Conservation (phyloP, 2,113 vertebrate genomes). For the Rhabdornis inornatus region DNA sequence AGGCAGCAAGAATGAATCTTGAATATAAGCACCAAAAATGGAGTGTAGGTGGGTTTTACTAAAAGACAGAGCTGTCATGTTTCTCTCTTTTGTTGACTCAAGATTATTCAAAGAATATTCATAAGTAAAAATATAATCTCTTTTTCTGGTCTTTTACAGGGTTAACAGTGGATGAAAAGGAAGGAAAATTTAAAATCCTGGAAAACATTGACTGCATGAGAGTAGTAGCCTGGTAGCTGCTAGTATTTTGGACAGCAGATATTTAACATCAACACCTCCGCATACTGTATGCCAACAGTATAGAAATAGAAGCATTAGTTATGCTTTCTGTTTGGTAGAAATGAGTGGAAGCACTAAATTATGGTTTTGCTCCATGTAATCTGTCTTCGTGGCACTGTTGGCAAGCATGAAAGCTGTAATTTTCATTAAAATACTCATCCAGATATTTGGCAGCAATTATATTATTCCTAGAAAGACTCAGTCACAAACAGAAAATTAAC, state of each 20-base stretch:
- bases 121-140: background rate
- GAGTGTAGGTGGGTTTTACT: background rate
- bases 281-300: background rate
- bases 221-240: background rate
- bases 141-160: background rate
- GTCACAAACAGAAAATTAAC: constrained; percentile 57
- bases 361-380: constrained; percentile 14
- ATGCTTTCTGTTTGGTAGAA: background rate
- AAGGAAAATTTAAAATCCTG: background rate
- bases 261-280: background rate
- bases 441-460: constrained; percentile 54
- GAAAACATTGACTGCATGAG: background rate
- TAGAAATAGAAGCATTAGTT: background rate
- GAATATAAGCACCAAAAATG: background rate
- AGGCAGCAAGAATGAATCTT: background rate
- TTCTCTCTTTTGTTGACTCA: background rate
- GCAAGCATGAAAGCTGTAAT: constrained; percentile 65
- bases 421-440: constrained; percentile 64
- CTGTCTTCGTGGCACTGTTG: background rate
- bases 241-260: background rate
- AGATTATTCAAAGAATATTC: background rate
- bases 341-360: constrained; percentile 5
- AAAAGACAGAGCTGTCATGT: background rate
- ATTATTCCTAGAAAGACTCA: constrained; percentile 35
- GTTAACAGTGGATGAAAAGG: background rate